A percentile compares a stretch with the other conserved stretches of the same genome.
Conservation (phyloP, 2,797 vertebrate species). For the Centropyge bicolor region DNA sequence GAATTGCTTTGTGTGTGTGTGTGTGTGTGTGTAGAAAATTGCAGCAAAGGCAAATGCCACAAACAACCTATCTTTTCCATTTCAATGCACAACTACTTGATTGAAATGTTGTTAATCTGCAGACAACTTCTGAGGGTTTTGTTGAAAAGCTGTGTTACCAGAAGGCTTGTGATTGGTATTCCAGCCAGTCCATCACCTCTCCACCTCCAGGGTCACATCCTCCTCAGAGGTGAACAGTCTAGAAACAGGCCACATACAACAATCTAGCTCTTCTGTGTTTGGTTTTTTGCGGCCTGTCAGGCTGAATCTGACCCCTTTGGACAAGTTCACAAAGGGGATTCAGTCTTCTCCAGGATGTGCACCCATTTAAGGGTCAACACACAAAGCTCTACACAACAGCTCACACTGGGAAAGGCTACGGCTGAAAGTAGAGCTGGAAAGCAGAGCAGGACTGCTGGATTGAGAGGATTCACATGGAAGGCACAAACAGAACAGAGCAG, state of each 20-base stretch:
- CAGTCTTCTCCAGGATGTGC: constrained; percentile 53
- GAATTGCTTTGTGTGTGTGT: constrained; percentile 13
- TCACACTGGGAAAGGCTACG: constrained; percentile 42
- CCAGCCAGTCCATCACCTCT: constrained; percentile 7
- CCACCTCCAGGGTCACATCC: constrained; percentile 25
- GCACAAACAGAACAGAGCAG: constrained; percentile 25
- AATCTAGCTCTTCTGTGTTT: constrained; percentile 45
- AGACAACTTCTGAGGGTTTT: constrained; percentile 4
- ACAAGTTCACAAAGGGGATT: constrained; percentile 49
- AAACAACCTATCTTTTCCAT: constrained; percentile 1
- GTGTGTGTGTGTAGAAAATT: constrained; percentile 25
- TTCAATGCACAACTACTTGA: neutral
- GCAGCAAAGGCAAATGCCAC: neutral
- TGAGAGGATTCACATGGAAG: constrained; percentile 51
- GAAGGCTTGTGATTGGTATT: constrained; percentile 39
- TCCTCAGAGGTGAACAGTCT: constrained; percentile 40
- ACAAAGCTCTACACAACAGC: constrained; percentile 53
- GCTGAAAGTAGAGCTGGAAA: constrained; percentile 43
- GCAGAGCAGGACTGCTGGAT: constrained; percentile 17
- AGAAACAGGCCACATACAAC: constrained; percentile 33
- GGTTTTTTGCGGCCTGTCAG: constrained; percentile 24
- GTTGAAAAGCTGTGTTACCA: constrained; percentile 5
- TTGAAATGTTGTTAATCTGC: constrained; percentile 3
- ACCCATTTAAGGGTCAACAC: constrained; percentile 60
- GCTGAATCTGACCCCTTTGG: constrained; percentile 51